These are phyloP conservation scores for Galendromus occidentalis DNA, from an alignment of 1,140 invertebrate genomes.

Conservation along the genomic window DNA sequence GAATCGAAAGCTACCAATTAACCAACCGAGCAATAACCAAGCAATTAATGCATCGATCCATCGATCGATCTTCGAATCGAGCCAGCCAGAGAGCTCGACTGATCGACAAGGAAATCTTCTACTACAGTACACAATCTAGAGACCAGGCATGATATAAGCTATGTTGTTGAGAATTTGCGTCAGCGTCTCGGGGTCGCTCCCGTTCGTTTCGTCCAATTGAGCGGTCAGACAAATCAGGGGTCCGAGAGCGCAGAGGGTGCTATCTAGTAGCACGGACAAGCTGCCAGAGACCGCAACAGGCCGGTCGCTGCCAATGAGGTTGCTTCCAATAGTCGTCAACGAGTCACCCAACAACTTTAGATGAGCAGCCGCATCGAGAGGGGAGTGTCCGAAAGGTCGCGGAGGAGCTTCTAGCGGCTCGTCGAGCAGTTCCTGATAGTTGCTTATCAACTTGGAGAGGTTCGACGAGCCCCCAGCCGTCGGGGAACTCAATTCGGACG, in stretches of 20 bases:
- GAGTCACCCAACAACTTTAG: constrained; percentile 78
- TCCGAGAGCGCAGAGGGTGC: constrained; percentile 71
- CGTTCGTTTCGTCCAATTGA: constrained; percentile 52
- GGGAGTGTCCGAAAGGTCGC: constrained; percentile 52
- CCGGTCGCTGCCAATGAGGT: constrained; percentile 77
- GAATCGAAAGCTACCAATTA: too few relatives aligned
- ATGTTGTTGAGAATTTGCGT: constrained; percentile 72
- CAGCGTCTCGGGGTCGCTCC: constrained; percentile 44
- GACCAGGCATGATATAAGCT: constrained; percentile 87
- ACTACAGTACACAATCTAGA: constrained; percentile 37
- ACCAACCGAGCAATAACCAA: too few relatives aligned
- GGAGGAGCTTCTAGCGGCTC: constrained; percentile 21
- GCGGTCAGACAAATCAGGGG: constrained; percentile 69
- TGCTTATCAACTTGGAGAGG: constrained; percentile 15
- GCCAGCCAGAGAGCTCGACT: too few relatives aligned
- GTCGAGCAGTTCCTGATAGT: constrained; percentile 13
- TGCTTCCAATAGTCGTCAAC: constrained; percentile 70
- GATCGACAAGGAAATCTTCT: neutral
- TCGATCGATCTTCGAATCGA: too few relatives aligned
- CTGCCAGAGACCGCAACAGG: constrained; percentile 84
- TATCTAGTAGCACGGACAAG: constrained; percentile 78
- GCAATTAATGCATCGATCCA: too few relatives aligned
- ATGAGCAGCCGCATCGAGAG: constrained; percentile 77
- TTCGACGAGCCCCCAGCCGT: constrained; percentile 12
- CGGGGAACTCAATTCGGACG: constrained; percentile 3